phyloP scores from a whole-genome alignment of 2,888 invertebrate species.

The Reticulitermes lucifugus region DNA sequence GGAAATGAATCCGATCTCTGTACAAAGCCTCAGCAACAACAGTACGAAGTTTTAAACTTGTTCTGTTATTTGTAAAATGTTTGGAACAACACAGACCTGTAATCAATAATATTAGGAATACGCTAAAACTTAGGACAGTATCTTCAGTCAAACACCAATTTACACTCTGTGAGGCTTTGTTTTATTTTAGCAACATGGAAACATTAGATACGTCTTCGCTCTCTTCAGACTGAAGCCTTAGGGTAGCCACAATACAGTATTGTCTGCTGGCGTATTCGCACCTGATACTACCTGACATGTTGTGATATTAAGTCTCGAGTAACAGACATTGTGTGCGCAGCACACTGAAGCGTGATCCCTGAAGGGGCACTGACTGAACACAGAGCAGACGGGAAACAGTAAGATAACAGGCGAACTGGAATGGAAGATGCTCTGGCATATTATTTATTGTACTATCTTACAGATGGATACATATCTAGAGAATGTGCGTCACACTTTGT shows the following conservation, averaged over 20 bases:
- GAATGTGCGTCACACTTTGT: too few species aligned
- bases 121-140: neutral
- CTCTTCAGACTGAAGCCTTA: too few species aligned
- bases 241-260: neutral
- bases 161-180: neutral
- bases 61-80: neutral
- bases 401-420: too few species aligned
- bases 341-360: neutral
- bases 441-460: too few species aligned
- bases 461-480: too few species aligned
- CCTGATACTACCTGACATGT: slow-evolving; percentile 5
- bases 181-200: too few species aligned
- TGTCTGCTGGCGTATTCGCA: neutral
- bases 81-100: neutral
- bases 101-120: neutral
- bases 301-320: neutral
- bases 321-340: neutral
- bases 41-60: neutral
- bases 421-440: too few species aligned
- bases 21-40: neutral
- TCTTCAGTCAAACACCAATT: neutral
- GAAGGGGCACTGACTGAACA: neutral
- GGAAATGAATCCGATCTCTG: neutral
- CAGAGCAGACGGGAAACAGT: neutral
- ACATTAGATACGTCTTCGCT: too few species aligned